phyloP scores from a whole-genome alignment of 2,113 vertebrate genomes.

The Ramphastos sulfuratus region DNA sequence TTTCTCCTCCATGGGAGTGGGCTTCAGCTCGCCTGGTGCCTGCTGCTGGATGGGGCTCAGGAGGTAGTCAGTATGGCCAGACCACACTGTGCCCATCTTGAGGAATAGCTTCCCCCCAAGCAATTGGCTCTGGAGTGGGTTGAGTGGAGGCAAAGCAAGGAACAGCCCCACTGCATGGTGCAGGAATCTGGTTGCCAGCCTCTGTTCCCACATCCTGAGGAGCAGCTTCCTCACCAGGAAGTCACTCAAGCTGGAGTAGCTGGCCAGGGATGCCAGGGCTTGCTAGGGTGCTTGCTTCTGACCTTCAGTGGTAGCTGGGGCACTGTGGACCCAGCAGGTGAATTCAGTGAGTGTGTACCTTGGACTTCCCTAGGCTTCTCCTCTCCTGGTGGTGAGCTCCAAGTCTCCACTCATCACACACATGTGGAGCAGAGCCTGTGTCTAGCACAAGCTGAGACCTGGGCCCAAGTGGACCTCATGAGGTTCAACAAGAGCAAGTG shows the following conservation, averaged over 20 bases:
- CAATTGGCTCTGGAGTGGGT: not conserved
- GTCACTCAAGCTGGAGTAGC: not conserved
- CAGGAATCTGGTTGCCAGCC: not conserved
- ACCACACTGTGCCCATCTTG: not conserved
- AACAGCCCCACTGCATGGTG: accelerated
- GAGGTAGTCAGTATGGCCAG: not conserved
- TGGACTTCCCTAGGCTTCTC: not conserved
- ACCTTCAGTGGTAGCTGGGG: not conserved
- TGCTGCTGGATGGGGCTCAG: not conserved
- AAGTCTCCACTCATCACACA: not conserved
- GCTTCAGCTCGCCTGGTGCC: not conserved
- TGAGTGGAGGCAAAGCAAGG: not conserved
- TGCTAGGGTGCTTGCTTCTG: not conserved
- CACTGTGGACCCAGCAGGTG: not conserved
- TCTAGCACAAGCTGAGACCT: not conserved
- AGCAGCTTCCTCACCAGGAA: not conserved
- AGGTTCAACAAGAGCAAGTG: too few species aligned
- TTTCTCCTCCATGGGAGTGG: not conserved
- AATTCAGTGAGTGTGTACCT: not conserved
- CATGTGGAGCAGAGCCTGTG: not conserved
- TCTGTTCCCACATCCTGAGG: not conserved
- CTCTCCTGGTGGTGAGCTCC: not conserved
- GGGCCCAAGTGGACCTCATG: too few species aligned
- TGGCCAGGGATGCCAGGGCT: too few species aligned
- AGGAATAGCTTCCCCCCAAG: not conserved